Evolutionary conservation across 2,888 invertebrate species (phyloP).

Genomic region (Drosophila fungiperda): DNA sequence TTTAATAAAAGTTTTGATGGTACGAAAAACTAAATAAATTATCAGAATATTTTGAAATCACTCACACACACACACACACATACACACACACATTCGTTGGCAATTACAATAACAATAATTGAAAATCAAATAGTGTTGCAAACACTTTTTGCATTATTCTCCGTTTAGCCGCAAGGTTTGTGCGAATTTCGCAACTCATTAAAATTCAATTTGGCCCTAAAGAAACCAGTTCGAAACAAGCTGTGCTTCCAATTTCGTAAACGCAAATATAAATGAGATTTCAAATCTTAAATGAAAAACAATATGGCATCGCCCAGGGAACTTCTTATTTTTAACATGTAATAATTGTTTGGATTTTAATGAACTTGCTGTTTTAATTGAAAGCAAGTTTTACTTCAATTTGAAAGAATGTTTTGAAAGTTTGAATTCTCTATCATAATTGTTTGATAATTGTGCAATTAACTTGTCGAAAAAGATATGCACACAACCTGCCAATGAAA

Average conservation of each 20-base stretch:
- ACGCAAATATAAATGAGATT: not conserved
- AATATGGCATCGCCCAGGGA: not conserved
- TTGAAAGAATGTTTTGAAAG: too few species aligned
- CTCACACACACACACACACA: not conserved
- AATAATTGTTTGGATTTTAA: too few species aligned
- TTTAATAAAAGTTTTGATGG: not conserved
- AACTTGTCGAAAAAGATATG: not conserved
- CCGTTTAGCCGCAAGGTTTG: slow-evolving; percentile 51
- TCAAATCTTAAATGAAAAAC: not conserved
- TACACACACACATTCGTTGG: not conserved
- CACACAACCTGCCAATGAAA: not conserved
- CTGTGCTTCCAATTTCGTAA: slow-evolving; percentile 6
- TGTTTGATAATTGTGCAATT: too few species aligned
- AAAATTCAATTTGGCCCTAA: slow-evolving; percentile 28
- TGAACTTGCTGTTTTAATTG: too few species aligned
- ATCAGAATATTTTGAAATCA: not conserved
- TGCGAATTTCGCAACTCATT: slow-evolving; percentile 43
- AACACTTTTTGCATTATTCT: slow-evolving; percentile 46
- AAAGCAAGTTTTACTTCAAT: too few species aligned
- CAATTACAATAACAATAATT: slow-evolving; percentile 42
- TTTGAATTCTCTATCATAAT: too few species aligned
- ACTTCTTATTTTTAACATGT: not conserved
- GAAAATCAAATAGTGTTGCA: slow-evolving; percentile 34
- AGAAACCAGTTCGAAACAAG: not conserved
- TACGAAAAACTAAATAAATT: not conserved